Base-by-base conservation (phyloP, 2,797 vertebrate genomes). In the Gallirallus australis region DNA sequence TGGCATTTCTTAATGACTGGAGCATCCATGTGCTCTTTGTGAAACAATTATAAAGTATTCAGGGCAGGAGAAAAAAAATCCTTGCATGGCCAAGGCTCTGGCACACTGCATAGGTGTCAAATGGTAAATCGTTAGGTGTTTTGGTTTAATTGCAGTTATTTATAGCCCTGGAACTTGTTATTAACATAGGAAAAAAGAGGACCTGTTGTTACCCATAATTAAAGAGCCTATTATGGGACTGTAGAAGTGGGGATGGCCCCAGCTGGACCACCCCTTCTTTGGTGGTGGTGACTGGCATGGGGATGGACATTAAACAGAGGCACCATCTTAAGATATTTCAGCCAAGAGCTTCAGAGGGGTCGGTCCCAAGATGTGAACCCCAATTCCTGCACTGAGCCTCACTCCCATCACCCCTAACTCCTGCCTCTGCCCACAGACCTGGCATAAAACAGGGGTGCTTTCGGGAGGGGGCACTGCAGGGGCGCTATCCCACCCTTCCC, bases 91-190 rank as follows among this genome's bases (percentile, higher is more conserved):
- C 45, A n/a, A 72, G 69, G 71, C 61, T 90, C 64, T 24, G 1
- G 77, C 76, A 94, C 88, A 76, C 71, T 40, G 89, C 80, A 63
- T 48, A 78, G 71, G 90, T 91, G 95, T 97, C 69, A 94, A 96
- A 91, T 94, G 94, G 86, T 93, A 93, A 96, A 96, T 94, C 4
- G 6, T 83, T 83, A 82, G 61, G 90, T 15, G 18, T 92, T 92
- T 89, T 76, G 76, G 93, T 96, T 94, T 94, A 97, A 97, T 94
- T 93, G 94, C 50, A 92, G 87, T 96, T 95, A 93, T 89, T 91
- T 96, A 97, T 89, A 95, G 10, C 73, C 66, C 71, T 78, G 82
- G 81, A 97, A 97, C 80, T 92, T 86, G 84, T 79, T 92, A 96
- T 96, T 96, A 96, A 90, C 77, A 78, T 45, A 88, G 89, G 86